These are phyloP conservation scores for Aulostomus chinensis DNA, from an alignment of 2,797 vertebrate species.

Conservation along the genomic window DNA sequence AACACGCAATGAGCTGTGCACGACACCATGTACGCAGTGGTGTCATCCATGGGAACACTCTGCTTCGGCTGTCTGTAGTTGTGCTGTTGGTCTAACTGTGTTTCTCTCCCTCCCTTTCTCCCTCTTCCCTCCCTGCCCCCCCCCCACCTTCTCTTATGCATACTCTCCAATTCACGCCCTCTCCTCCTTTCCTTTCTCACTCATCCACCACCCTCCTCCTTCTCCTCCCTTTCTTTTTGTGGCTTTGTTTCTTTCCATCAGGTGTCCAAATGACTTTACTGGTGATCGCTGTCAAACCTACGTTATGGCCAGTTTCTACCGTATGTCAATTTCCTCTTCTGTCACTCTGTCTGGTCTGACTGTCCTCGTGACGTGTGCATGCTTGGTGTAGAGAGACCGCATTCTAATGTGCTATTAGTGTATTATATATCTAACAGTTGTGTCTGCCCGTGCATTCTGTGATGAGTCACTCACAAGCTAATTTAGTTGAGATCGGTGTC, in stretches of 20 bases:
- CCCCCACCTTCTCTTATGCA: slow-evolving; percentile 38
- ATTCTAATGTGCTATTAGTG: slow-evolving; percentile 31
- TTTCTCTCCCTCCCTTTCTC: slow-evolving; percentile 71
- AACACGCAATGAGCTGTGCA: slow-evolving; percentile 68
- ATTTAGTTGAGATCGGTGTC: slow-evolving; percentile 44
- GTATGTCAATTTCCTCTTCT: slow-evolving; percentile 97
- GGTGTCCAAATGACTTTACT: slow-evolving; percentile 99
- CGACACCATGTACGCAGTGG: slow-evolving; percentile 61
- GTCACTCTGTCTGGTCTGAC: slow-evolving; percentile 78
- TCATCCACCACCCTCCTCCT: slow-evolving; percentile 79
- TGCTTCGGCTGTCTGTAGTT: slow-evolving; percentile 78
- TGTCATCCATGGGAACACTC: slow-evolving; percentile 75
- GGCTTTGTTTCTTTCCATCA: slow-evolving; percentile 89
- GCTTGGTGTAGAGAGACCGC: slow-evolving; percentile 49
- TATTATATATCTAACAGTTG: slow-evolving; percentile 49
- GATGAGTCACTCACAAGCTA: slow-evolving; percentile 52
- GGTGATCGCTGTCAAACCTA: slow-evolving; percentile 99
- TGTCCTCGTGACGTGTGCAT: slow-evolving; percentile 71
- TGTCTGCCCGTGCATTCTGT: slow-evolving; percentile 33
- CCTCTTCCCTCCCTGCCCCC: slow-evolving; percentile 1
- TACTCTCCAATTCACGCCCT: slow-evolving; percentile 43
- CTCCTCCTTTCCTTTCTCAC: slow-evolving; percentile 82
- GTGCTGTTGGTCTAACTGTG: slow-evolving; percentile 83
- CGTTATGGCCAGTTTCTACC: slow-evolving; percentile 99
- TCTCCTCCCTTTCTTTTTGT: slow-evolving; percentile 90